These are phyloP conservation scores for Enteromius paludinosus DNA, from an alignment of 2,797 vertebrate genomes.

Conservation along the genomic window DNA sequence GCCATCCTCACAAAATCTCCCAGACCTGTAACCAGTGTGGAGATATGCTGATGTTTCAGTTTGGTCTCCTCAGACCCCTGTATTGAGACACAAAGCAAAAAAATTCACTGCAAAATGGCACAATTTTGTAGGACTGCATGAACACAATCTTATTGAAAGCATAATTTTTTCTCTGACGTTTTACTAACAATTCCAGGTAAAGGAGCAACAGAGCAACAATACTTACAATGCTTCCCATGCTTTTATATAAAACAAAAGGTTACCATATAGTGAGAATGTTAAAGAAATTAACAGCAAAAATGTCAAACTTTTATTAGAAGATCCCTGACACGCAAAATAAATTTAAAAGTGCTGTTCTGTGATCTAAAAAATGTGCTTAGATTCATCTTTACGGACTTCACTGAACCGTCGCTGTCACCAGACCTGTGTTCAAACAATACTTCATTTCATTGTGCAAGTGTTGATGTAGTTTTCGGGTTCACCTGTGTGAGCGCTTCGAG, in stretches of 20 bases:
- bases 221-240: neutral
- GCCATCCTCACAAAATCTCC: conserved; percentile 93
- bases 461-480: conserved; percentile 28
- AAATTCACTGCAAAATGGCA: neutral
- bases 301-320: neutral
- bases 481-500: conserved; percentile 93
- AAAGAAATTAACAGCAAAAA: neutral
- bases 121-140: neutral
- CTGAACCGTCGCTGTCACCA: neutral
- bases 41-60: conserved; percentile 90
- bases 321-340: neutral
- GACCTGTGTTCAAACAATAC: neutral
- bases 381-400: neutral
- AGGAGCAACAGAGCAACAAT: neutral
- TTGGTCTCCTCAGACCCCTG: conserved; percentile 90
- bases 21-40: conserved; percentile 88
- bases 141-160: neutral
- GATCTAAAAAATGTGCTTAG: neutral
- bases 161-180: neutral
- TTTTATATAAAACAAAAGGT: neutral
- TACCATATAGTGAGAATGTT: neutral
- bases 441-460: neutral
- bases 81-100: neutral
- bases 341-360: neutral
- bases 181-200: neutral